phyloP scores from a whole-genome alignment of 2,797 vertebrate species.

The Notolepis coatsorum region DNA sequence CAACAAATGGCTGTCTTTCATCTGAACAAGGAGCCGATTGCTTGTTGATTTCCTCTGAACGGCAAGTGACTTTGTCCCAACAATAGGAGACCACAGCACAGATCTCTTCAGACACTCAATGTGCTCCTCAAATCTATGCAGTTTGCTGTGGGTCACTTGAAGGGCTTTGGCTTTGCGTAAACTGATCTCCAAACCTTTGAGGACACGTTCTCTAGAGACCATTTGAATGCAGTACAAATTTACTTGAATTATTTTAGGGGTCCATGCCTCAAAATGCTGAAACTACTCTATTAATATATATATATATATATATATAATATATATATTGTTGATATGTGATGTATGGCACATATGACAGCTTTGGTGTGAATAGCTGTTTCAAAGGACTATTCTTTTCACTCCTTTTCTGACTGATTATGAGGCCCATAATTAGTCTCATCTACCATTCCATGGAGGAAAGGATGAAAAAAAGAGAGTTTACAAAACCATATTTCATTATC shows the following conservation, averaged over 20 bases:
- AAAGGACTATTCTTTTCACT: not conserved
- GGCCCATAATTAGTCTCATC: not conserved
- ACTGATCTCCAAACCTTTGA: conserved; percentile 10
- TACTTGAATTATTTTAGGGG: conserved; percentile 1
- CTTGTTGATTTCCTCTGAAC: conserved; percentile 35
- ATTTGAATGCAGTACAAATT: not conserved
- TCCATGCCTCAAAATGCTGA: not conserved
- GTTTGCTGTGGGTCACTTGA: conserved; percentile 26
- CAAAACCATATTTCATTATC: conserved; percentile 4
- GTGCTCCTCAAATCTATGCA: too few relatives aligned
- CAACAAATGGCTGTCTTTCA: conserved; percentile 10
- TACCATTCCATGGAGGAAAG: not conserved
- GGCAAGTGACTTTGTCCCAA: conserved; percentile 26
- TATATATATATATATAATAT: not conserved
- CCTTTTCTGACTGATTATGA: conserved; percentile 1
- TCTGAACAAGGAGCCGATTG: conserved; percentile 21
- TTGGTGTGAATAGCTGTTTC: not conserved
- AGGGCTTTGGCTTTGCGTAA: conserved; percentile 16
- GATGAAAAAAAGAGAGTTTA: conserved; percentile 6
- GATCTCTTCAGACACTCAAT: conserved; percentile 21
- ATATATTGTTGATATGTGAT: not conserved
- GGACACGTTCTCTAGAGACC: not conserved
- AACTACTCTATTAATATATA: not conserved
- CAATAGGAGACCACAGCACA: conserved; percentile 28
- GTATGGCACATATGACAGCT: not conserved